Percentiles rank a stretch among this genome's conserved stretches.
These are phyloP conservation scores for Thamnophis sirtalis DNA, from an alignment of 2,113 vertebrate species.

Conservation along the genomic window DNA sequence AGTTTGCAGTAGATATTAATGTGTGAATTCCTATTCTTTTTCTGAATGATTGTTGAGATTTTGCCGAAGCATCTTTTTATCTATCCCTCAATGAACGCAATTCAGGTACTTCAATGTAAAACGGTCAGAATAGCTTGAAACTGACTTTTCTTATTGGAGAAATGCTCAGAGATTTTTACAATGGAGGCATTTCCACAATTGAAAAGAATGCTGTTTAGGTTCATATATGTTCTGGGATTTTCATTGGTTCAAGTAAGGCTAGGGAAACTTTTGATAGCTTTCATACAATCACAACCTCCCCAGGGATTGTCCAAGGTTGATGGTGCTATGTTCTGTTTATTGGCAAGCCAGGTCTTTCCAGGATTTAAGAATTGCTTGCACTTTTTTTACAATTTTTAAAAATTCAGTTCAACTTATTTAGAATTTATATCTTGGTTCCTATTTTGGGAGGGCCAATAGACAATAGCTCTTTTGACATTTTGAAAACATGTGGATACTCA, in stretches of 20 bases:
- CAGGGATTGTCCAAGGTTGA: neutral
- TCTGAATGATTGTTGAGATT: neutral
- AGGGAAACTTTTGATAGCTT: neutral
- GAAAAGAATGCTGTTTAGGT: neutral
- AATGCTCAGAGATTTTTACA: neutral
- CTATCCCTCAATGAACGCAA: neutral
- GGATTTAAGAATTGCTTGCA: neutral
- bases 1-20: neutral
- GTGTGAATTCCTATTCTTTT: neutral
- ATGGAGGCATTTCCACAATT: neutral
- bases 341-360: neutral
- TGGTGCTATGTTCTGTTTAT: neutral
- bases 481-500: neutral
- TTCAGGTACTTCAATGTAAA: neutral
- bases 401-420: neutral
- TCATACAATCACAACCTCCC: neutral
- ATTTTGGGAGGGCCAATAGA: neutral
- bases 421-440: neutral
- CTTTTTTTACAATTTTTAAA: neutral
- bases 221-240: neutral
- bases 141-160: neutral
- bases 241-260: neutral
- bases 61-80: neutral
- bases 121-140: neutral
- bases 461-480: neutral